Conservation (phyloP, 2,888 invertebrate species). For the Drosophila cognata region DNA sequence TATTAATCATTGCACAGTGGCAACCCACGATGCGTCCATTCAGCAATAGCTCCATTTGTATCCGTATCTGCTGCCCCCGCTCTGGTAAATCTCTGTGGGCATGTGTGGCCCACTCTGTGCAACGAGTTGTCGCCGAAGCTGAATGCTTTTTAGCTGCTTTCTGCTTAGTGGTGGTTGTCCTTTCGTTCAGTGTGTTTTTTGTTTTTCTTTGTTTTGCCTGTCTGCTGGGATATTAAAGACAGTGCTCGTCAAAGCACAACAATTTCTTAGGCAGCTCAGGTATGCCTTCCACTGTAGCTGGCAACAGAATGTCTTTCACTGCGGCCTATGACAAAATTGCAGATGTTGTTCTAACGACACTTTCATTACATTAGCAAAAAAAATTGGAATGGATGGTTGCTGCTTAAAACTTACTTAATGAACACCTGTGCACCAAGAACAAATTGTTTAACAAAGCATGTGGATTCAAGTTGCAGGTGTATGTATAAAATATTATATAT, state of each 20-base stretch:
- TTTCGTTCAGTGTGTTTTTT: slow-evolving; percentile 15
- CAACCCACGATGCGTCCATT: slow-evolving; percentile 43
- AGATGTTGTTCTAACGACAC: background rate
- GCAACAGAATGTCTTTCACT: background rate
- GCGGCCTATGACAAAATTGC: background rate
- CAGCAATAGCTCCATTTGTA: slow-evolving; percentile 29
- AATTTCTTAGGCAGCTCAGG: slow-evolving; percentile 8
- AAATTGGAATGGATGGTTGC: background rate
- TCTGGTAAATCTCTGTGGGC: slow-evolving; percentile 52
- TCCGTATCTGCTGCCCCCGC: slow-evolving; percentile 11
- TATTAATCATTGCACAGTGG: slow-evolving; percentile 64
- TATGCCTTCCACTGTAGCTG: slow-evolving; percentile 6
- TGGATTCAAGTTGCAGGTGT: background rate
- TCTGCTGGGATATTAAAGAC: slow-evolving; percentile 56
- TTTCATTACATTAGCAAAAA: background rate
- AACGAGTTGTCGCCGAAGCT: slow-evolving; percentile 2
- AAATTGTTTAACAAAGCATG: background rate
- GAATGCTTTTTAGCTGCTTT: background rate
- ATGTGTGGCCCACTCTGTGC: slow-evolving; percentile 29
- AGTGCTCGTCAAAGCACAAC: slow-evolving; percentile 41
- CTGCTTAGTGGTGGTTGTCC: slow-evolving; percentile 8
- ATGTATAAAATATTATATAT: background rate
- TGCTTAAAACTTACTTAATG: background rate
- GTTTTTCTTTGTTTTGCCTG: slow-evolving; percentile 25
- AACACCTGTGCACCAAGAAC: background rate